phyloP scores from a whole-genome alignment of 2,113 vertebrate genomes.

The Pomatorhinus ruficollis region DNA sequence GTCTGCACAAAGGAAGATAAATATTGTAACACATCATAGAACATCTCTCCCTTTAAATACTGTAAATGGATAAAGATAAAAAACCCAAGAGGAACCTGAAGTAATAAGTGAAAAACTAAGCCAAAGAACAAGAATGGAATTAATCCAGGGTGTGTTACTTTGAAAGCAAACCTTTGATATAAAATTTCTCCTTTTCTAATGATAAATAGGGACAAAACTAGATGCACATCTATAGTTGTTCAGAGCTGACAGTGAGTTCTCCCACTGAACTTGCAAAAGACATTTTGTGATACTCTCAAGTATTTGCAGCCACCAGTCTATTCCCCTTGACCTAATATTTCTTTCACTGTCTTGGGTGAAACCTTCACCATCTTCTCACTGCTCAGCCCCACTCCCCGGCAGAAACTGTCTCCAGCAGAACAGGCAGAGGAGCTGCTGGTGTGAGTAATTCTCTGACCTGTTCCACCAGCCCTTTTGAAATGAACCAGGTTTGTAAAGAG shows the following conservation, averaged over 20 bases:
- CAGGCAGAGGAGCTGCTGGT: not conserved
- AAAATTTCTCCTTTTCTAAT: not conserved
- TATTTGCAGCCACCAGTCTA: not conserved
- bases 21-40: slow-evolving; percentile 41
- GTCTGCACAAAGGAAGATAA: slow-evolving; percentile 56
- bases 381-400: not conserved
- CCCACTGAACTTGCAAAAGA: not conserved
- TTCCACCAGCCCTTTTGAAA: not conserved
- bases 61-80: slow-evolving; percentile 38
- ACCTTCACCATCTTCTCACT: accelerated
- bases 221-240: not conserved
- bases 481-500: not conserved
- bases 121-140: not conserved
- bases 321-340: not conserved
- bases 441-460: not conserved
- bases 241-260: not conserved
- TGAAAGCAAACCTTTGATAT: not conserved
- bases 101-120: not conserved
- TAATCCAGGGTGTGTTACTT: not conserved
- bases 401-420: not conserved
- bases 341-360: not conserved
- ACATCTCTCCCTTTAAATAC: slow-evolving; percentile 41
- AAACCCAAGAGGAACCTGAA: slow-evolving; percentile 10
- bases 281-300: not conserved
- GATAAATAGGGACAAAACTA: not conserved